Evolutionary conservation across 2,797 vertebrate species (phyloP).

Genomic region (Oryzias dopingdopingensis): DNA sequence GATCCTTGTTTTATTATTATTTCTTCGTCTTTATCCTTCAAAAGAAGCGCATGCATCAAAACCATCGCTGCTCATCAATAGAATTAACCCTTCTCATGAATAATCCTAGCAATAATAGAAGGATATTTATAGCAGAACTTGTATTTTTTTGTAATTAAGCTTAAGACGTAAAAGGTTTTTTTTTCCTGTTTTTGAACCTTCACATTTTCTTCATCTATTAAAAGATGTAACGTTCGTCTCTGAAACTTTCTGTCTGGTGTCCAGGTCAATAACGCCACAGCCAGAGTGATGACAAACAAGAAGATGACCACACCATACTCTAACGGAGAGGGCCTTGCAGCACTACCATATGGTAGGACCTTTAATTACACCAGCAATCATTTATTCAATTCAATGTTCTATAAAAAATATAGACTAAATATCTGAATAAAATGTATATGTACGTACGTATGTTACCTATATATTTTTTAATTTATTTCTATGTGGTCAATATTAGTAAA

Average conservation of each 20-base stretch:
- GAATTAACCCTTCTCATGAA: constrained; percentile 61
- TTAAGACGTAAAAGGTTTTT: neutral
- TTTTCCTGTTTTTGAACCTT: neutral
- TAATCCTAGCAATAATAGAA: neutral
- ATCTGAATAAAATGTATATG: too few species aligned
- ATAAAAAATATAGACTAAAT: too few species aligned
- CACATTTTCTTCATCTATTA: constrained; percentile 5
- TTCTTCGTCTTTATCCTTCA: constrained; percentile 62
- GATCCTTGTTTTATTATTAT: constrained; percentile 46
- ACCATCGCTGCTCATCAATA: constrained; percentile 68
- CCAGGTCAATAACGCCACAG: constrained; percentile 98
- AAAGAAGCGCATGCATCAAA: constrained; percentile 73
- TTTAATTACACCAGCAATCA: neutral
- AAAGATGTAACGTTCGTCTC: neutral
- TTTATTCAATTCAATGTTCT: neutral
- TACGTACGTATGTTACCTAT: neutral
- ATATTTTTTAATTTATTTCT: neutral
- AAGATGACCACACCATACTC: constrained; percentile 97
- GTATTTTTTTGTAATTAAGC: neutral
- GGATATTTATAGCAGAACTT: too few species aligned
- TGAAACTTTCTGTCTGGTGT: constrained; percentile 47
- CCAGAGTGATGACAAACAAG: constrained; percentile 99
- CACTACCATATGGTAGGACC: constrained; percentile 78
- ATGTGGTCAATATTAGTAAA: too few species aligned
- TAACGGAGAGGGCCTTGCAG: constrained; percentile 87